Evolutionary conservation across 2,888 invertebrate species (phyloP), one percentile per base, ranked within the genome.

Genomic region (Habroteleia sp.): DNA sequence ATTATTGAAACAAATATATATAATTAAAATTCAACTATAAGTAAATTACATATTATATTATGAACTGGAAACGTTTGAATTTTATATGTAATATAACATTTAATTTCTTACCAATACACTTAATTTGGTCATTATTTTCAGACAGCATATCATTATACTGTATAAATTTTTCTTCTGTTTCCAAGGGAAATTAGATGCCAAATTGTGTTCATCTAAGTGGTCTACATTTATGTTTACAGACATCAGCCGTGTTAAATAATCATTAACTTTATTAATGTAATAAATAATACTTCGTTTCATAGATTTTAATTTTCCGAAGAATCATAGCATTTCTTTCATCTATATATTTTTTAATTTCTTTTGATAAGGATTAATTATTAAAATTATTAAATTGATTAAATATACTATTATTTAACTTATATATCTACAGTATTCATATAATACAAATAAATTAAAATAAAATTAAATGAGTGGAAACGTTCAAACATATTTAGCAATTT

Each of bases 111-210:
- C 41, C 31, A 29, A 31, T 17, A 48, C 31, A 20, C 25, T 25
- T 46, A 31, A 48, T 16, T 48, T 48, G n/a, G 8, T 23, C 33
- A 16, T 3, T 10, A 16, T 16, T 46, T 42, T 39, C 13, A 10
- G 29, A 29, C 44, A 35, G 17, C n/a, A 42, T 44, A 35, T 66
- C 16, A 37, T 54, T 56, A 6, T 35, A 35, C 11, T 1, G 2
- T 35, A 35, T 2, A 35, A 35, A 35, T 3, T 35, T 7, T 29
- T 29, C 29, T 7, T 7, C 3, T 25, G 16, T 13, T 27, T 56
- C 41, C 27, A 13, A 16, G 14, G 11, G 27, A 11, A 39, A 35
- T 11, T 35, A 3, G 3, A 4, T 4, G 4, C 20, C 20, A 4
- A 20, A 20, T 3, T 20, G 2, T n/a, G n/a, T 2, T 20, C 3